Conservation (phyloP, 2,888 invertebrate species). For the Timandra comae region DNA sequence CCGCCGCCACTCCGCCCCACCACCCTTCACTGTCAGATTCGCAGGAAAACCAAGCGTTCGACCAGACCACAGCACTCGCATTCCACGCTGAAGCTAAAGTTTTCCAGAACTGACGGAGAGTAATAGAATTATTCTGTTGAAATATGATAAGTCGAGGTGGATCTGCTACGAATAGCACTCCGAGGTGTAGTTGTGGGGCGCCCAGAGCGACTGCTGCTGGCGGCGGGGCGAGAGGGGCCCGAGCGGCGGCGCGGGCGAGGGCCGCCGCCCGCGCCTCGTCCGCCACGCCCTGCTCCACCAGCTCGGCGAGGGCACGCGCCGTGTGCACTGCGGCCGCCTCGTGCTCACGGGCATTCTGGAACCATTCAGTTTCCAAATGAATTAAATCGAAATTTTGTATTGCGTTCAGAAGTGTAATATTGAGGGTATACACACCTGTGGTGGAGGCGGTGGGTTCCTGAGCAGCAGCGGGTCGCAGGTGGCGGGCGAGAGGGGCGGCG, state of each 20-base stretch:
- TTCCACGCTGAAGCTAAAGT: slow-evolving; percentile 71
- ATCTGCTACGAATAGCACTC: slow-evolving; percentile 63
- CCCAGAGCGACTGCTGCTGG: slow-evolving; percentile 68
- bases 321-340: slow-evolving; percentile 63
- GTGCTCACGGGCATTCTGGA: slow-evolving; percentile 59
- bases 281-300: slow-evolving; percentile 60
- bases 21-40: slow-evolving; percentile 49
- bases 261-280: slow-evolving; percentile 58
- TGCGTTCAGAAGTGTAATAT: not conserved
- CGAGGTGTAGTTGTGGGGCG: slow-evolving; percentile 68
- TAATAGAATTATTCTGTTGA: slow-evolving; percentile 67
- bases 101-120: slow-evolving; percentile 74
- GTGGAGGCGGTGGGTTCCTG: slow-evolving; percentile 47
- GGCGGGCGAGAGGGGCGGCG: slow-evolving; percentile 32
- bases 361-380: not conserved
- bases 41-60: slow-evolving; percentile 68
- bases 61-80: slow-evolving; percentile 61
- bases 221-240: slow-evolving; percentile 53
- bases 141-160: slow-evolving; percentile 57
- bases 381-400: not conserved
- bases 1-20: slow-evolving; percentile 69
- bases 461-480: slow-evolving; percentile 48
- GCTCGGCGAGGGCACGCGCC: slow-evolving; percentile 63
- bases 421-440: slow-evolving; percentile 29
- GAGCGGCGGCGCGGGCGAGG: slow-evolving; percentile 62